Evolutionary conservation across 2,888 invertebrate species (phyloP).

Genomic region (Deladenus siricidicola): DNA sequence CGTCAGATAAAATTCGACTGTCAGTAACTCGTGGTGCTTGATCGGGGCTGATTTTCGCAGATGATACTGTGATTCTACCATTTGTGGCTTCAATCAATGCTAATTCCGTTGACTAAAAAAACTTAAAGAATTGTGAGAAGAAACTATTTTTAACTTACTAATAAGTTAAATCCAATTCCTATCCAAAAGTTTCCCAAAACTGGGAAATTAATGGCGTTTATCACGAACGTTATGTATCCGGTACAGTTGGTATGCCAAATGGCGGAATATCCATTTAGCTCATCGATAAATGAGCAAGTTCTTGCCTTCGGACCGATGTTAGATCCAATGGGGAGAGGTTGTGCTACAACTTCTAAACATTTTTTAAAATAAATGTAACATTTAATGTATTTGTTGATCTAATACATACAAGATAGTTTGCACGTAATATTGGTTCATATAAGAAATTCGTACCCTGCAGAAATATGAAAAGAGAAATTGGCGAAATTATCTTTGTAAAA

Average conservation of each 20-base stretch:
- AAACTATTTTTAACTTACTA: not conserved
- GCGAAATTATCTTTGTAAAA: no score
- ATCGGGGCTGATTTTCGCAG: not conserved
- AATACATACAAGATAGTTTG: no score
- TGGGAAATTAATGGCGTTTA: constrained; percentile 1
- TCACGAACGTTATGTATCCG: not conserved
- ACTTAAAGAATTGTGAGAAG: not conserved
- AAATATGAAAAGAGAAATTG: no score
- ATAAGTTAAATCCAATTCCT: not conserved
- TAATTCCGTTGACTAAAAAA: not conserved
- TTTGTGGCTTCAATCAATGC: constrained; percentile 1
- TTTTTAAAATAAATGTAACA: no score
- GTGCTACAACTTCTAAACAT: no score
- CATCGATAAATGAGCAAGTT: not conserved
- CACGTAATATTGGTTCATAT: no score
- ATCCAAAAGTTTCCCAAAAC: not conserved
- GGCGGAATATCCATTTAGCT: not conserved
- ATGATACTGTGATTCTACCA: not conserved
- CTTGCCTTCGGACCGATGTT: no score
- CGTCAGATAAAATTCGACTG: no score
- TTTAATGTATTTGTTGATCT: no score
- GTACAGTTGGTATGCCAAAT: constrained; percentile 4
- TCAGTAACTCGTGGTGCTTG: not conserved
- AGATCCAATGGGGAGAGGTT: no score
- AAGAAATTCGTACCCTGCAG: no score